phyloP scores from a whole-genome alignment of 23 tunicate genomes.

The Corella eumyota region DNA sequence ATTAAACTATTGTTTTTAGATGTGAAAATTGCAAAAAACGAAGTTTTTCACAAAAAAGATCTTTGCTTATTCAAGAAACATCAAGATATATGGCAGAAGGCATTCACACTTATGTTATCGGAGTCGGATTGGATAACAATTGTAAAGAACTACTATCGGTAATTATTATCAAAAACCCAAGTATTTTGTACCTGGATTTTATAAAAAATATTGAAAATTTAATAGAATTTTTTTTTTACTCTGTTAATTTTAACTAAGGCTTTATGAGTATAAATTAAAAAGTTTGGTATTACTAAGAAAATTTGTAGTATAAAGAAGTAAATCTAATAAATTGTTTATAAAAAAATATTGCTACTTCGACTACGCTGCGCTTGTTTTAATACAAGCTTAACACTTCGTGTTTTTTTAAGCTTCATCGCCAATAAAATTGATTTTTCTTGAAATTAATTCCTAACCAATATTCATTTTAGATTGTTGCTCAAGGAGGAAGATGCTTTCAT shows the following conservation, averaged over 20 bases:
- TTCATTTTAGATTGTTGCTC: constrained; percentile 41
- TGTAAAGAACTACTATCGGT: constrained; percentile 52
- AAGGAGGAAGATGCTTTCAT: constrained; percentile 81
- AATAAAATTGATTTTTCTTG: not conserved
- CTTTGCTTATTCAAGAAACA: not conserved
- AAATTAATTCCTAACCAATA: not conserved
- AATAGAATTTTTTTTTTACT: too few species aligned
- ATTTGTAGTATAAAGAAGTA: too few species aligned
- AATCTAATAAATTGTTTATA: too few species aligned
- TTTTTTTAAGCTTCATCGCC: not conserved
- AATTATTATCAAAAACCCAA: not conserved
- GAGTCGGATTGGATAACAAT: constrained; percentile 28
- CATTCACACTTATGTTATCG: constrained; percentile 60
- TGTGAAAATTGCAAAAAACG: not conserved
- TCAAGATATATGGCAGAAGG: constrained; percentile 10
- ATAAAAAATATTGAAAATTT: too few species aligned
- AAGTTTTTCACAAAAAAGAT: not conserved
- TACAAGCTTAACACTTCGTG: not conserved
- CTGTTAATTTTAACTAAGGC: too few species aligned
- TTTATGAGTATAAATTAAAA: too few species aligned
- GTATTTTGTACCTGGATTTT: too few species aligned
- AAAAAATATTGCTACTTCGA: too few species aligned
- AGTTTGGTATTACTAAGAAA: too few species aligned
- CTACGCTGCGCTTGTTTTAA: too few species aligned
- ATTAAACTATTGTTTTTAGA: not conserved